phyloP scores from a whole-genome alignment of 2,113 vertebrate species.

The Charadrius vociferus region DNA sequence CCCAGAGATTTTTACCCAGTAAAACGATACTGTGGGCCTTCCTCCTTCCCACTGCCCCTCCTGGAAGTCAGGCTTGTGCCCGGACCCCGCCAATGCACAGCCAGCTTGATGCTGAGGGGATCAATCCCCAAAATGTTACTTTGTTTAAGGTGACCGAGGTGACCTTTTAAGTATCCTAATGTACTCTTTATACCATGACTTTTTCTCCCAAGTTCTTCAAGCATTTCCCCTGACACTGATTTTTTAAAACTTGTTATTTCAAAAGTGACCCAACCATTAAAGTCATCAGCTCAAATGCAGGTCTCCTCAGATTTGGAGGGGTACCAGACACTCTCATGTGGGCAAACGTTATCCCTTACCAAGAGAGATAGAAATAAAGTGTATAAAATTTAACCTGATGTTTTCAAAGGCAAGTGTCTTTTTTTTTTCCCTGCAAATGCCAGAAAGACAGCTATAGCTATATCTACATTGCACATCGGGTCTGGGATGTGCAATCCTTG shows the following conservation, averaged over 20 bases:
- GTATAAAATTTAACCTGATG: not conserved
- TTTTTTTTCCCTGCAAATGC: not conserved
- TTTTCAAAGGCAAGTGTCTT: not conserved
- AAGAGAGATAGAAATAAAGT: not conserved
- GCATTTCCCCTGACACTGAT: not conserved
- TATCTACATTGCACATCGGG: not conserved
- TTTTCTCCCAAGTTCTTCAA: not conserved
- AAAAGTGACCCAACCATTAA: not conserved
- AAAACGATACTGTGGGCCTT: not conserved
- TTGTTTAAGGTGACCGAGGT: not conserved
- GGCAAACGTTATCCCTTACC: not conserved
- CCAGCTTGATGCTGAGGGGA: not conserved
- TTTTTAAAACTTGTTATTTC: not conserved
- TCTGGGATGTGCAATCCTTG: not conserved
- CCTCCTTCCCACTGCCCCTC: not conserved
- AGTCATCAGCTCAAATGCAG: not conserved
- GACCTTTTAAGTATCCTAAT: not conserved
- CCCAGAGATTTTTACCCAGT: not conserved
- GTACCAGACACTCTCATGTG: not conserved
- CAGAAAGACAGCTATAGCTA: not conserved
- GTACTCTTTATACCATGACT: rapidly evolving
- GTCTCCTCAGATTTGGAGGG: not conserved
- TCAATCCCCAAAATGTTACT: not conserved
- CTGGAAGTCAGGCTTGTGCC: not conserved
- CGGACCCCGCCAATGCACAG: rapidly evolving